These are phyloP conservation scores for Zoroaster sp. DNA, from an alignment of 53 echinoderm and acorn worm genomes.

Conservation along the genomic window DNA sequence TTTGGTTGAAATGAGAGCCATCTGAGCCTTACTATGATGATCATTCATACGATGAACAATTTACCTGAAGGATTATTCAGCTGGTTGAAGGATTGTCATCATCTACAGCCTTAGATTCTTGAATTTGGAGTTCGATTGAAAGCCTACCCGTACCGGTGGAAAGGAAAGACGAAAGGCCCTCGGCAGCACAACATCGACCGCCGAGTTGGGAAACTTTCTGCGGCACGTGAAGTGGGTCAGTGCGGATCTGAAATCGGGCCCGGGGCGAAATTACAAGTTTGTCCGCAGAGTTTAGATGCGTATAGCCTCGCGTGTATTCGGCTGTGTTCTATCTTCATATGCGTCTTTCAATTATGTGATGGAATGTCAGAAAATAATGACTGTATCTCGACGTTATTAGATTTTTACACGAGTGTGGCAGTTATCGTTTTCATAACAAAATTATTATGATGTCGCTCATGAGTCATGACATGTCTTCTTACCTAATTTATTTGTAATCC, in stretches of 20 bases:
- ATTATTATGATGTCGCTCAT: background rate
- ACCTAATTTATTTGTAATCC: background rate
- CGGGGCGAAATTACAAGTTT: constrained; percentile 27
- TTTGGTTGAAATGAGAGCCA: background rate
- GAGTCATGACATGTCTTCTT: background rate
- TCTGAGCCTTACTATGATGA: constrained; percentile 11
- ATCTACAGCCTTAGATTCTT: constrained; percentile 1
- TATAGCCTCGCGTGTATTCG: background rate
- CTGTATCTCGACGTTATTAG: background rate
- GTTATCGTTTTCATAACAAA: background rate
- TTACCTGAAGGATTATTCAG: constrained; percentile 34
- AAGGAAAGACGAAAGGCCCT: constrained; percentile 37
- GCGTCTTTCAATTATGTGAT: constrained; percentile 30
- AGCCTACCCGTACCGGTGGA: constrained; percentile 26
- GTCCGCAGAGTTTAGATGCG: background rate
- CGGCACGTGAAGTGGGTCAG: constrained; percentile 48
- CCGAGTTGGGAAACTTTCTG: constrained; percentile 56
- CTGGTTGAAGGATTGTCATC: constrained; percentile 48
- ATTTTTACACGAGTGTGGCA: background rate
- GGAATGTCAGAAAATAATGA: constrained; percentile 4
- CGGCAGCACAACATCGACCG: constrained; percentile 55
- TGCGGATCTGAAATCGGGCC: constrained; percentile 41
- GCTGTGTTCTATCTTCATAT: background rate
- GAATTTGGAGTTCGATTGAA: constrained; percentile 54
- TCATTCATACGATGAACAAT: constrained; percentile 6